Percentiles rank a stretch among this genome's conserved stretches.
Conservation (phyloP, 35 echinoderm and acorn worm genomes). For the Ophioderma brevispina region DNA sequence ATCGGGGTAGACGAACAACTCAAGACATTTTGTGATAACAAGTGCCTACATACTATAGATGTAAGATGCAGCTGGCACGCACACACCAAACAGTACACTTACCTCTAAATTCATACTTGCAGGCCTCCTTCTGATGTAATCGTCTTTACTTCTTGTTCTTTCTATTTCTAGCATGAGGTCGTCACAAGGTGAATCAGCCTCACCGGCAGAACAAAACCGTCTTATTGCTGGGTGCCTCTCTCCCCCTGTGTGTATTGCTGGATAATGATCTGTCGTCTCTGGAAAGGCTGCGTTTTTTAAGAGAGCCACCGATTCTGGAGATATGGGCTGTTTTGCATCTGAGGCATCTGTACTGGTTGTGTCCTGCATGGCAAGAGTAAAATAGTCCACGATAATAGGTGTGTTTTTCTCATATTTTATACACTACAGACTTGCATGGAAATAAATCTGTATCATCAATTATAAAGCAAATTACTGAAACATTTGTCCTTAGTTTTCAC, state of each 20-base stretch:
- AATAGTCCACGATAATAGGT: no score
- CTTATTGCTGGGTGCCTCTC: conserved; percentile 39
- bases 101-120: conserved; percentile 63
- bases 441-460: no score
- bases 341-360: conserved; percentile 19
- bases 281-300: conserved; percentile 19
- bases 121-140: conserved; percentile 60
- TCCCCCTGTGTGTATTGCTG: not conserved
- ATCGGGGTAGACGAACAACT: no score
- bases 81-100: conserved; percentile 16
- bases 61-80: no score
- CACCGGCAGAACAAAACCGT: conserved; percentile 57
- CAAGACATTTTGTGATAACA: no score
- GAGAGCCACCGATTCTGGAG: conserved; percentile 47
- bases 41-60: no score
- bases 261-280: not conserved
- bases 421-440: no score
- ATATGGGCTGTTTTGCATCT: conserved; percentile 6
- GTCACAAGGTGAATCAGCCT: conserved; percentile 36
- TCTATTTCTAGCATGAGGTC: conserved; percentile 60
- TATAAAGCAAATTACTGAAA: no score
- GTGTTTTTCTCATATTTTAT: no score
- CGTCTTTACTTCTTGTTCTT: conserved; percentile 62
- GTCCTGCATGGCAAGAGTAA: not conserved
- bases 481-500: no score